phyloP scores from a whole-genome alignment of 2,113 vertebrate species.

The Cettia cetti region DNA sequence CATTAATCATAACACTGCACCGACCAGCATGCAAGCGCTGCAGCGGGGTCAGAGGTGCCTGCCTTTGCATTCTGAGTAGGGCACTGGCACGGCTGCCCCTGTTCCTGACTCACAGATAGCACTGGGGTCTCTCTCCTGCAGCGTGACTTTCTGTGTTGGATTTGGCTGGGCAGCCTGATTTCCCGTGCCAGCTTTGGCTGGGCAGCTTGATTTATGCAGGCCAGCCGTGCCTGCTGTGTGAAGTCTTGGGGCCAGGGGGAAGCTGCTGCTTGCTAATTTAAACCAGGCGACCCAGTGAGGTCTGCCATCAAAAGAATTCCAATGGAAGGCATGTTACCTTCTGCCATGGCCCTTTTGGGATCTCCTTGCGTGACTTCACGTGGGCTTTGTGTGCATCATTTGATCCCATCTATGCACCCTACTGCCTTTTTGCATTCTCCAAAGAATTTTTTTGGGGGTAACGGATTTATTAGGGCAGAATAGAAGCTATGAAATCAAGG shows the following conservation, averaged over 20 bases:
- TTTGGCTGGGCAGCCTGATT: neutral
- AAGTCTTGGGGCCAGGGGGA: neutral
- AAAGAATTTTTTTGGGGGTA: neutral
- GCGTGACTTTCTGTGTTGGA: accelerated
- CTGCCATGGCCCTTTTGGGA: neutral
- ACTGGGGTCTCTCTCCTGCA: neutral
- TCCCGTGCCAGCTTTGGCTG: neutral
- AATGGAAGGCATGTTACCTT: neutral
- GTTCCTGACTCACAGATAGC: neutral
- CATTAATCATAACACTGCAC: neutral
- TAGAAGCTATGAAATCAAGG: neutral
- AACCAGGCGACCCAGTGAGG: neutral
- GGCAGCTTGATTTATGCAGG: neutral
- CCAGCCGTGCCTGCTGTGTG: neutral
- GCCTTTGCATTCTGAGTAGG: neutral
- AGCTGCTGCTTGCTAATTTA: neutral
- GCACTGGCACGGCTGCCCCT: neutral
- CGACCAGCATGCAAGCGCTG: accelerated
- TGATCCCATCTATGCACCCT: neutral
- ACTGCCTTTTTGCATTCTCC: neutral
- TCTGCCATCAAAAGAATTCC: neutral
- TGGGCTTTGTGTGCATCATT: neutral
- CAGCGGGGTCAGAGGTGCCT: neutral
- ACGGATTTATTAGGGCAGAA: neutral
- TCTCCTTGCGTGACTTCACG: accelerated